These are phyloP conservation scores for Corydoras sp. DNA, from an alignment of 2,113 vertebrate species.

Conservation along the genomic window DNA sequence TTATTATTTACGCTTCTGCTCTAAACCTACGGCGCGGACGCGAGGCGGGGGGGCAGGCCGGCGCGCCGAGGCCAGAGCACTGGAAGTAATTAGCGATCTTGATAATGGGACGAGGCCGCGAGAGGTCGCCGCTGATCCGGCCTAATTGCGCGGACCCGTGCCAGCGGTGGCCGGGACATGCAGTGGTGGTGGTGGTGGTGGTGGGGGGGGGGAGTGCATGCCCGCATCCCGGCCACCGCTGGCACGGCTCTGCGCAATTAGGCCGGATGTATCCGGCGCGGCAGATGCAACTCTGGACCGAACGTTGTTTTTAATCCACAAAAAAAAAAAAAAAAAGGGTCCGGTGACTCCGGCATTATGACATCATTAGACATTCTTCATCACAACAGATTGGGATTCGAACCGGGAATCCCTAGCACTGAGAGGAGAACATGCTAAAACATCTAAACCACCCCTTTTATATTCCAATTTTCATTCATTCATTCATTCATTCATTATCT, in stretches of 20 bases:
- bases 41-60: slow-evolving; percentile 37
- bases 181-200: no score
- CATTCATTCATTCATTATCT: no score
- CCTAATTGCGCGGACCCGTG: slow-evolving; percentile 69
- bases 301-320: slow-evolving; percentile 13
- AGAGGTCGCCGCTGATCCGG: slow-evolving; percentile 67
- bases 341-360: slow-evolving; percentile 31
- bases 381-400: slow-evolving; percentile 18
- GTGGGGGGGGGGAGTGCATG: slow-evolving; percentile 5
- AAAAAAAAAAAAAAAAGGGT: no score
- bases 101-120: slow-evolving; percentile 66
- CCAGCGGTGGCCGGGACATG: slow-evolving; percentile 55
- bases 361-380: slow-evolving; percentile 41
- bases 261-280: slow-evolving; percentile 59
- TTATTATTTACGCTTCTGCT: not conserved
- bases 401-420: no score
- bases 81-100: slow-evolving; percentile 74
- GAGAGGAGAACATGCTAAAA: not conserved
- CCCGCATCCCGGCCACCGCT: slow-evolving; percentile 49
- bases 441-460: not conserved
- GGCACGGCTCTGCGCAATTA: slow-evolving; percentile 69
- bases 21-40: not conserved
- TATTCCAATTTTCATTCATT: no score
- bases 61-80: slow-evolving; percentile 49
- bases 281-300: slow-evolving; percentile 29